Conservation (phyloP, 2,888 invertebrate species). For the Metalampra italica region DNA sequence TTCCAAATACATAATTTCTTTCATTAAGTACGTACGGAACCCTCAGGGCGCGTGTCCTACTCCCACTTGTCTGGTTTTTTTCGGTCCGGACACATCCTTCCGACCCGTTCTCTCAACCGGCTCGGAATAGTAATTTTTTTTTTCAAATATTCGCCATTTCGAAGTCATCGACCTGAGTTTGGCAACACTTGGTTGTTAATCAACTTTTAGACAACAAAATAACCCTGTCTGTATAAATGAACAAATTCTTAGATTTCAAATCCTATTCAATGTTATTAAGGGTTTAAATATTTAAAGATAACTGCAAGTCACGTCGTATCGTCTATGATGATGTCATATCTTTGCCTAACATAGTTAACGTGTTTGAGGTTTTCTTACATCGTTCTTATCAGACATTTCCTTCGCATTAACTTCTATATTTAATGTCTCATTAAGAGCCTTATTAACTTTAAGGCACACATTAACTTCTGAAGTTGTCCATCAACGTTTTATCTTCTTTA, state of each 20-base stretch:
- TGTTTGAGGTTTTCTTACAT: slow-evolving; percentile 25
- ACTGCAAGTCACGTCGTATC: slow-evolving; percentile 9
- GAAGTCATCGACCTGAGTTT: slow-evolving; percentile 29
- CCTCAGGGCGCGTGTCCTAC: no score
- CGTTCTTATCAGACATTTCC: slow-evolving; percentile 1
- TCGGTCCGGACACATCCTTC: slow-evolving; percentile 22
- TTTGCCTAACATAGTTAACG: slow-evolving; percentile 35
- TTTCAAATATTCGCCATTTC: slow-evolving; percentile 13
- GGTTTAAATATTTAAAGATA: slow-evolving; percentile 1
- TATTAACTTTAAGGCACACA: no score
- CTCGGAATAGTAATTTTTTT: slow-evolving; percentile 29
- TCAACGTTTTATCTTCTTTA: no score
- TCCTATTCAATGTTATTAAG: slow-evolving; percentile 10
- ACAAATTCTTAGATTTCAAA: background rate
- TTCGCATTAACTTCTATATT: background rate
- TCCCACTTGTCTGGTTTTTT: no score
- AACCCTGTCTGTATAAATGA: slow-evolving; percentile 3
- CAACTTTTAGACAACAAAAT: background rate
- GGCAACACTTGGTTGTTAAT: slow-evolving; percentile 16
- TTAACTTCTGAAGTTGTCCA: no score
- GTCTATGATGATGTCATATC: slow-evolving; percentile 33
- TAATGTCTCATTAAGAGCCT: no score
- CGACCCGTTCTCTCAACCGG: slow-evolving; percentile 28
- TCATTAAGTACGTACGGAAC: no score
- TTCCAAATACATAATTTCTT: no score